These are phyloP conservation scores for Ranitomeya imitator DNA, from an alignment of 2,113 vertebrate genomes.

Conservation along the genomic window DNA sequence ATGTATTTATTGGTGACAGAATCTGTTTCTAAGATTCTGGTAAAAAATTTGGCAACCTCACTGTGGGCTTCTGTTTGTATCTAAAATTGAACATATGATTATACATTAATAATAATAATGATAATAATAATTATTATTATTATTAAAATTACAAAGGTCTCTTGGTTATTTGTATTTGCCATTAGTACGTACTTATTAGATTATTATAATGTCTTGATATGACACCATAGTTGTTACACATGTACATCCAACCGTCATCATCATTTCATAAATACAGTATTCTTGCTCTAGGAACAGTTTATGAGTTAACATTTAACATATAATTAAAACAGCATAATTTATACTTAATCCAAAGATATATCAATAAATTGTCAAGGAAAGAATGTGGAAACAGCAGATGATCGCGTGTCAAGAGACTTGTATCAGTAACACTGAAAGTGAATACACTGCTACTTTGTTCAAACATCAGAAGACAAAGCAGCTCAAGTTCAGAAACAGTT, in stretches of 20 bases:
- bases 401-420: slow-evolving; percentile 21
- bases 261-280: background rate
- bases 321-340: background rate
- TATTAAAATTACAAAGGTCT: no score
- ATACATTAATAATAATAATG: no score
- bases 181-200: background rate
- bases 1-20: no score
- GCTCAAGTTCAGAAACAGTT: slow-evolving; percentile 8
- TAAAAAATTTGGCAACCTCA: no score
- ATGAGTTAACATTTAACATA: background rate
- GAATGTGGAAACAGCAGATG: slow-evolving; percentile 13
- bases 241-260: background rate
- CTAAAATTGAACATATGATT: no score
- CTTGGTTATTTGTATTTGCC: background rate
- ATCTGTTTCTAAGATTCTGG: no score
- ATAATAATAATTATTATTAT: no score
- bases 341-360: background rate
- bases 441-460: slow-evolving; percentile 11
- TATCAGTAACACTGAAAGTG: background rate
- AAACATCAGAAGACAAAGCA: slow-evolving; percentile 22
- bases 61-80: no score
- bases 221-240: background rate
- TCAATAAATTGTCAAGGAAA: background rate
- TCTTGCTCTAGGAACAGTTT: background rate
- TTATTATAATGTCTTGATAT: background rate